phyloP scores from a whole-genome alignment of 2,797 vertebrate species.

The Anisognathus igniventris region DNA sequence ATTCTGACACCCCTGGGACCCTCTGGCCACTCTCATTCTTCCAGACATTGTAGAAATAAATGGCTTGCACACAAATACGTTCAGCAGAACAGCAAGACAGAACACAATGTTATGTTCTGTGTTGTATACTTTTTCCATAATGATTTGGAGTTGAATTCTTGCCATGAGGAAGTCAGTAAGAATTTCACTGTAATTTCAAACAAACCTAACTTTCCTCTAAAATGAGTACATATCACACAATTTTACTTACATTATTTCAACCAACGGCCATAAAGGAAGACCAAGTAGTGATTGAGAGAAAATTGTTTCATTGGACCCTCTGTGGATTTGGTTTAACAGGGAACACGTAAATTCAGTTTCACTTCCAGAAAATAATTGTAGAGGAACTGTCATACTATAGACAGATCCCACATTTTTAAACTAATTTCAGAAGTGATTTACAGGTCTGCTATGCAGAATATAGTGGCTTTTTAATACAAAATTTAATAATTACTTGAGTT shows the following conservation, averaged over 20 bases:
- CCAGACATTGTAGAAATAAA: background rate
- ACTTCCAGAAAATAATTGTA: background rate
- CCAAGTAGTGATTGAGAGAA: background rate
- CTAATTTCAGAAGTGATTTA: background rate
- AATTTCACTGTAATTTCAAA: background rate
- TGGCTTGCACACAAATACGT: background rate
- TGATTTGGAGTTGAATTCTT: background rate
- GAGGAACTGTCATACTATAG: background rate
- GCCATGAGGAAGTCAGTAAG: background rate
- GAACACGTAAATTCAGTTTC: background rate
- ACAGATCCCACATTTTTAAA: background rate
- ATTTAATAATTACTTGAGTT: slow-evolving; percentile 3
- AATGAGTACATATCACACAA: background rate
- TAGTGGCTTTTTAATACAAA: background rate
- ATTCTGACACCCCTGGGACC: background rate
- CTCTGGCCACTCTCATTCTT: background rate
- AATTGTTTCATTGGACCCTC: background rate
- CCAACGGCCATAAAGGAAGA: background rate
- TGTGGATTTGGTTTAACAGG: background rate
- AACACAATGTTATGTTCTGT: background rate
- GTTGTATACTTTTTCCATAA: background rate
- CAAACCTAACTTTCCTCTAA: background rate
- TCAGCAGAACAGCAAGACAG: background rate
- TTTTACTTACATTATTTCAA: background rate
- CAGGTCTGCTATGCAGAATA: background rate